These are phyloP conservation scores for Porites cylindrica DNA, from an alignment of 92 coral and sea anemone genomes.

Conservation along the genomic window DNA sequence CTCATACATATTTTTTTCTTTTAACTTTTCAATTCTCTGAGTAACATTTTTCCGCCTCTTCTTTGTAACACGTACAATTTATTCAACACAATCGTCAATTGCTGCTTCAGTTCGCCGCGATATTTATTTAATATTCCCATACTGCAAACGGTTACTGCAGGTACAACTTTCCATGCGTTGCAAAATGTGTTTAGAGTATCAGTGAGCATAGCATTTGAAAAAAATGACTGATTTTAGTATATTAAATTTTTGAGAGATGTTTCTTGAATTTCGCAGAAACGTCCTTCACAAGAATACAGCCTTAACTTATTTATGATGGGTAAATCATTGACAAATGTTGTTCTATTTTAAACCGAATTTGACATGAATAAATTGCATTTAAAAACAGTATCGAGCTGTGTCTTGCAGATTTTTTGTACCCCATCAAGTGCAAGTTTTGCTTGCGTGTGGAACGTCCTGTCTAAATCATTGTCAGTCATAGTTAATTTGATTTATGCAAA, in stretches of 20 bases:
- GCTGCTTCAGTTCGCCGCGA: too few species aligned
- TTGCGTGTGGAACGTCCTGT: too few species aligned
- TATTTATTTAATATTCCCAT: not conserved
- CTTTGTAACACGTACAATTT: too few species aligned
- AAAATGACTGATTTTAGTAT: conserved; percentile 1
- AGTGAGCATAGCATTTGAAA: conserved; percentile 18
- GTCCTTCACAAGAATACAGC: not conserved
- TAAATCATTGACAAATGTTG: conserved; percentile 23
- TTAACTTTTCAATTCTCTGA: not conserved
- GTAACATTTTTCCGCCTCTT: not conserved
- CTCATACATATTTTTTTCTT: not conserved
- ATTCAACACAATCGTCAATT: too few species aligned
- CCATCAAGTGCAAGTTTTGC: not conserved
- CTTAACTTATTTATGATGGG: not conserved
- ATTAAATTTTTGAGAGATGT: not conserved
- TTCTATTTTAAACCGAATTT: conserved; percentile 38
- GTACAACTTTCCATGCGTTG: not conserved
- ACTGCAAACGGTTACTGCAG: not conserved
- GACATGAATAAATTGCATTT: conserved; percentile 14
- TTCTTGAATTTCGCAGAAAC: conserved; percentile 5
- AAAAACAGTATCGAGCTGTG: not conserved
- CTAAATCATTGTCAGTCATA: not conserved
- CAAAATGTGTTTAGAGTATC: not conserved
- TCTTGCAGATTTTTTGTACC: not conserved
- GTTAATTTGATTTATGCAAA: not conserved